phyloP scores from a whole-genome alignment of 2,888 invertebrate species.

The Hyposoter dolosus region DNA sequence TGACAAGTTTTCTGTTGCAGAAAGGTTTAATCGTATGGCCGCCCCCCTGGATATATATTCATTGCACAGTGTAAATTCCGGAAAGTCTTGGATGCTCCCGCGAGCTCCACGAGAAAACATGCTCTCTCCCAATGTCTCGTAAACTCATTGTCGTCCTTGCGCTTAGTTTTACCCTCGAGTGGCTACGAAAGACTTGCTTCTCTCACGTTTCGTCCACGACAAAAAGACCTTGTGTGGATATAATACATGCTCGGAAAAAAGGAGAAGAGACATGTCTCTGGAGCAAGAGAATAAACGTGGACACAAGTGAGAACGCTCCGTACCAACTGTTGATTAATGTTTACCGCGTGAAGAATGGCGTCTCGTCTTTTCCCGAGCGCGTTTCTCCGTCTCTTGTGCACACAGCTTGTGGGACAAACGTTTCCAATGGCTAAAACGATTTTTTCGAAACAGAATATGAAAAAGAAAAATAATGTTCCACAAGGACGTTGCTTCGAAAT shows the following conservation, averaged over 20 bases:
- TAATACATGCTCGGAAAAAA: conserved; percentile 19
- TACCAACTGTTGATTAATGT: conserved; percentile 79
- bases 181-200: conserved; percentile 53
- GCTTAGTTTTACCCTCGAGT: conserved; percentile 20
- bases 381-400: conserved; percentile 2
- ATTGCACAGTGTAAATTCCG: conserved; percentile 59
- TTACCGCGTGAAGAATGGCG: conserved; percentile 78
- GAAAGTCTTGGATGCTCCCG: conserved; percentile 45
- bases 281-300: conserved; percentile 49
- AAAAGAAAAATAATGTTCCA: not conserved
- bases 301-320: conserved; percentile 51
- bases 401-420: not conserved
- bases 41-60: conserved; percentile 11
- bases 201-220: conserved; percentile 35
- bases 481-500: not conserved
- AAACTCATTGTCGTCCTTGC: conserved; percentile 35
- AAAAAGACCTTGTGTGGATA: conserved; percentile 37
- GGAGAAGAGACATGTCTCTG: conserved; percentile 28
- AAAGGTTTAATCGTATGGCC: conserved; percentile 49
- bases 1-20: conserved; percentile 15
- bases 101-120: not conserved
- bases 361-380: conserved; percentile 63
- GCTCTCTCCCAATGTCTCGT: not conserved
- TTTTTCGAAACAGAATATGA: not conserved
- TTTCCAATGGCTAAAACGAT: not conserved